Percentiles rank a stretch among this genome's conserved stretches.
Conservation (phyloP, 2,797 vertebrate genomes). For the Sorex maritimensis region DNA sequence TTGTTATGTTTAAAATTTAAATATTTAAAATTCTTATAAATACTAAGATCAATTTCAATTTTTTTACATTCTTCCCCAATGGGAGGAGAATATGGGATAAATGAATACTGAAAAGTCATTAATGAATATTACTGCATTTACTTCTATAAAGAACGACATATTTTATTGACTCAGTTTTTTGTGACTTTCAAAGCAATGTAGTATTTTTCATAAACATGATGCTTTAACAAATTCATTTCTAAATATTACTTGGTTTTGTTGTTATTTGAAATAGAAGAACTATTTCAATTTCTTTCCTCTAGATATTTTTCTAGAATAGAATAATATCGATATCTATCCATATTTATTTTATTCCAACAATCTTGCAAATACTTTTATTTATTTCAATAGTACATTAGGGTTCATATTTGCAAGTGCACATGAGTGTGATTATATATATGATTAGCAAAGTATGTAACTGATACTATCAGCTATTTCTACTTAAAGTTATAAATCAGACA, state of each 20-base stretch:
- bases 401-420: background rate
- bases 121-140: background rate
- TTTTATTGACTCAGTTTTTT: conserved; percentile 37
- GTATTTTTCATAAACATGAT: conserved; percentile 35
- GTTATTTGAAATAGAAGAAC: background rate
- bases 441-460: background rate
- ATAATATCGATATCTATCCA: background rate
- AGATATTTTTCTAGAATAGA: background rate
- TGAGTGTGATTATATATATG: background rate
- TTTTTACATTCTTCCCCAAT: background rate
- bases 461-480: background rate
- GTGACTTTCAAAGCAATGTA: conserved; percentile 17
- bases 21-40: conserved; percentile 35
- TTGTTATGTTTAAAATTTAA: conserved; percentile 18
- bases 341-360: conserved; percentile 26
- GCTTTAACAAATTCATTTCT: conserved; percentile 16
- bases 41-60: background rate
- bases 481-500: background rate
- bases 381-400: background rate
- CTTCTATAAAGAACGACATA: background rate
- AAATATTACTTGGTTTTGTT: conserved; percentile 8
- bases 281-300: conserved; percentile 47
- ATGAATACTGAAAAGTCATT: conserved; percentile 34
- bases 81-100: background rate
- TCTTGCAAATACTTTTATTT: conserved; percentile 16